phyloP scores from a whole-genome alignment of 2,888 invertebrate species.

The Julus scandinavius region DNA sequence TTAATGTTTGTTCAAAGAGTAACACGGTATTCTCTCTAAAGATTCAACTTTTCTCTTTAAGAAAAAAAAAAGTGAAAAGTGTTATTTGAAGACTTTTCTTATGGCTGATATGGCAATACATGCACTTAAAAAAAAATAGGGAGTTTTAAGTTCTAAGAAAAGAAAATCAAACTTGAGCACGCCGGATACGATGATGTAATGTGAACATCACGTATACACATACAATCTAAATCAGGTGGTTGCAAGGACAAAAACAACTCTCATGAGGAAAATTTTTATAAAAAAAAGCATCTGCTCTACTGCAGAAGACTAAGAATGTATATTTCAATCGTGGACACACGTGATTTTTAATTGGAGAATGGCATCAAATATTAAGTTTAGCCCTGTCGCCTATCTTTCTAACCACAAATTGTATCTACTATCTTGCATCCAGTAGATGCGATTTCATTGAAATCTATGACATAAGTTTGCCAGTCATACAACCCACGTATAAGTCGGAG shows the following conservation, averaged over 20 bases:
- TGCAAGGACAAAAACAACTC: not conserved
- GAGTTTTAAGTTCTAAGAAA: not conserved
- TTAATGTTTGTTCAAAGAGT: constrained; percentile 14
- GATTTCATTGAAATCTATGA: too few species aligned
- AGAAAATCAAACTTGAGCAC: not conserved
- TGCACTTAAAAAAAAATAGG: not conserved
- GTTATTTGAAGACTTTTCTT: constrained; percentile 29
- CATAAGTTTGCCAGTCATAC: too few species aligned
- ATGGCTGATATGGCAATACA: not conserved
- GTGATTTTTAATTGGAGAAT: too few species aligned
- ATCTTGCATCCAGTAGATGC: too few species aligned
- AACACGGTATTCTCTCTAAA: not conserved
- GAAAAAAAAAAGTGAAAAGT: constrained; percentile 8
- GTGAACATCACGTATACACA: not conserved
- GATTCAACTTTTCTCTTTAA: not conserved
- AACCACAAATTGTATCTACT: too few species aligned
- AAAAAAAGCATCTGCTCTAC: not conserved
- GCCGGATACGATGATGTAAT: not conserved
- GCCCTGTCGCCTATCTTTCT: too few species aligned
- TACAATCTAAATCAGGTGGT: not conserved
- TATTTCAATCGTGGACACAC: not conserved
- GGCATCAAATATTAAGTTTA: too few species aligned
- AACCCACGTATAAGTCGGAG: too few species aligned
- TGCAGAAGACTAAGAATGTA: not conserved
- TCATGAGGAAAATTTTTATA: not conserved